Percentiles rank a stretch among this genome's conserved stretches.
These are phyloP conservation scores for Disparrhopalites patrizii DNA, from an alignment of 2,888 invertebrate genomes.

Conservation along the genomic window DNA sequence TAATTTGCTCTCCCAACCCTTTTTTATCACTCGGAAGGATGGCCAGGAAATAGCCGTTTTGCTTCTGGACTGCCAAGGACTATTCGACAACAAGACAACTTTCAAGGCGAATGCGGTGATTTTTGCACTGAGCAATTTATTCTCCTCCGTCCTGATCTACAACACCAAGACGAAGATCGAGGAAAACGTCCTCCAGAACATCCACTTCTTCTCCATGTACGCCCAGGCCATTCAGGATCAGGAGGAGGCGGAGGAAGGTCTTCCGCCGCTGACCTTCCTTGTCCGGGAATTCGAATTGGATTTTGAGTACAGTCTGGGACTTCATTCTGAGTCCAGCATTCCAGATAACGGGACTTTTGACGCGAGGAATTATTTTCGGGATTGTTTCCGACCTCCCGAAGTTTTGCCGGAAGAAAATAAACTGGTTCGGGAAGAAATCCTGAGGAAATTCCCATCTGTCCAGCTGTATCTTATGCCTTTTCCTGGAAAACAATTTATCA, in stretches of 20 bases:
- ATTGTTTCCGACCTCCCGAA: background rate
- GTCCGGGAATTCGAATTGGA: background rate
- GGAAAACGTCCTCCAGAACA: constrained; percentile 10
- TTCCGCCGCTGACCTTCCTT: background rate
- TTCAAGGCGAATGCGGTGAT: constrained; percentile 14
- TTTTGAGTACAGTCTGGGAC: background rate
- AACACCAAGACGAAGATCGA: constrained; percentile 5
- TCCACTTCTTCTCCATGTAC: constrained; percentile 22
- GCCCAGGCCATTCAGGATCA: constrained; percentile 3
- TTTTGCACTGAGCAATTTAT: constrained; percentile 21
- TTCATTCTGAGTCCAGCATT: background rate
- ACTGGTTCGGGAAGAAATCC: background rate
- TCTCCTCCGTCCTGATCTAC: constrained; percentile 26
- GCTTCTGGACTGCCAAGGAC: constrained; percentile 27
- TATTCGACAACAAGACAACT: constrained; percentile 20
- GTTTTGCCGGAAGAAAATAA: background rate
- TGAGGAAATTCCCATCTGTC: background rate
- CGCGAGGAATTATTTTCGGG: background rate
- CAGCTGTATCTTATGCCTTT: background rate
- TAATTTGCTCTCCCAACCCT: constrained; percentile 51
- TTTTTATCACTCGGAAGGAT: constrained; percentile 48
- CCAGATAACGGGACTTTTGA: background rate
- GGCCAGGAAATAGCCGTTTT: background rate
- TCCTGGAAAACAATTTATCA: background rate
- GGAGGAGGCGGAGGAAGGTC: background rate